A percentile compares a stretch with the other conserved stretches of the same genome.
Conservation (phyloP, 2,113 vertebrate genomes). For the Phocoena sinus region DNA sequence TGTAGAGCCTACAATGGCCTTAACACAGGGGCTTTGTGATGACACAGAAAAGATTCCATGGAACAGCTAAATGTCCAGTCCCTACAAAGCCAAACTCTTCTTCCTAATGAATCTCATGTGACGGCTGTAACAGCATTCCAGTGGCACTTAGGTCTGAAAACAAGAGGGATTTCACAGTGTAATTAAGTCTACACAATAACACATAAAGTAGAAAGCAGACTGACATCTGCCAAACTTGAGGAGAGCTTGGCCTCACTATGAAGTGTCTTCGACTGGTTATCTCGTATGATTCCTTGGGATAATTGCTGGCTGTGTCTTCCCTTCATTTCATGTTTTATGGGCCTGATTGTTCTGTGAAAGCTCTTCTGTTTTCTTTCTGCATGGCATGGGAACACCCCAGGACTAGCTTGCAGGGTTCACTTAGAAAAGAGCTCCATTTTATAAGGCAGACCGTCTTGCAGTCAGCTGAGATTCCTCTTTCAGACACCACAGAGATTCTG, state of each 20-base stretch:
- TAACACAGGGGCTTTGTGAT: conserved; percentile 49
- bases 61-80: neutral
- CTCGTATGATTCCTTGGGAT: conserved; percentile 18
- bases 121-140: conserved; percentile 5
- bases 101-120: conserved; percentile 52
- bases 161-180: conserved; percentile 51
- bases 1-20: neutral
- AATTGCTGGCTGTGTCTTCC: conserved; percentile 36
- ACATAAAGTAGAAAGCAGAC: conserved; percentile 12
- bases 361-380: conserved; percentile 36
- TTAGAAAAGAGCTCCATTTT: conserved; percentile 36
- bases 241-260: neutral
- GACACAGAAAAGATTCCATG: conserved; percentile 1
- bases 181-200: conserved; percentile 46
- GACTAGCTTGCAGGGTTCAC: conserved; percentile 11
- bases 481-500: neutral
- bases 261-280: conserved; percentile 42
- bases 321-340: conserved; percentile 24
- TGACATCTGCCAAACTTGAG: conserved; percentile 25
- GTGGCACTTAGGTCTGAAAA: conserved; percentile 34
- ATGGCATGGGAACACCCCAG: conserved; percentile 19
- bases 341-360: neutral
- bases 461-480: neutral
- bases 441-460: neutral
- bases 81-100: conserved; percentile 28